Percentiles rank a stretch among this genome's conserved stretches.
Conservation (phyloP, 2,888 invertebrate species). For the Stenodera caucasica region DNA sequence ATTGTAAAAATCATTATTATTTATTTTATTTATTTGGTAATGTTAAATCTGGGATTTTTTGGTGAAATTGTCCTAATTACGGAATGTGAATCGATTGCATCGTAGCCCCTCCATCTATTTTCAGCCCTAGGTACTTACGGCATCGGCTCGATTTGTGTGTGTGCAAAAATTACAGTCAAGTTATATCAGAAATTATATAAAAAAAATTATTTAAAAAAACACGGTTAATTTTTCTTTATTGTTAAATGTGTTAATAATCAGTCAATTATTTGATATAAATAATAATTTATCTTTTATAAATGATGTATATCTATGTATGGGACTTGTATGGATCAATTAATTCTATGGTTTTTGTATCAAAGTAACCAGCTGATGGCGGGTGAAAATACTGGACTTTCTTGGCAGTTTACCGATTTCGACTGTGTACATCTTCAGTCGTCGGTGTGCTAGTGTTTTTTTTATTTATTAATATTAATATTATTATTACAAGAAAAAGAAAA, state of each 20-base stretch:
- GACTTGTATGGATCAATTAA: conserved; percentile 59
- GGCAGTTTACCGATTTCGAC: conserved; percentile 50
- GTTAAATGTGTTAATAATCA: neutral
- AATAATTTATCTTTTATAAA: conserved; percentile 57
- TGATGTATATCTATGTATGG: conserved; percentile 59
- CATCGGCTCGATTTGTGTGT: conserved; percentile 60
- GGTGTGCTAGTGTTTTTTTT: conserved; percentile 38
- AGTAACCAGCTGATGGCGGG: conserved; percentile 59
- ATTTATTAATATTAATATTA: no score
- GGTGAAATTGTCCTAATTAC: neutral
- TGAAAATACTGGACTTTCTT: conserved; percentile 55
- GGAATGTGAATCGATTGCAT: conserved; percentile 50
- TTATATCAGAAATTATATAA: conserved; percentile 41
- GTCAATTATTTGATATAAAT: conserved; percentile 42
- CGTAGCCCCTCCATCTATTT: conserved; percentile 68
- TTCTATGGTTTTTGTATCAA: conserved; percentile 59
- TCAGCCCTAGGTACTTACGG: conserved; percentile 73
- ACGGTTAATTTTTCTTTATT: conserved; percentile 14
- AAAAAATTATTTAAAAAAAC: conserved; percentile 18
- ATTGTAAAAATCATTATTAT: neutral
- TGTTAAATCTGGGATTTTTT: conserved; percentile 18
- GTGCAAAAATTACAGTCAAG: conserved; percentile 65
- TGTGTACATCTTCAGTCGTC: conserved; percentile 37
- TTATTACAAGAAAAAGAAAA: no score
- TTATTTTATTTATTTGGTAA: neutral